Percentiles rank a stretch among this genome's conserved stretches.
Evolutionary conservation across 2,113 vertebrate species (phyloP).

Genomic region (Cranoglanis bouderius): DNA sequence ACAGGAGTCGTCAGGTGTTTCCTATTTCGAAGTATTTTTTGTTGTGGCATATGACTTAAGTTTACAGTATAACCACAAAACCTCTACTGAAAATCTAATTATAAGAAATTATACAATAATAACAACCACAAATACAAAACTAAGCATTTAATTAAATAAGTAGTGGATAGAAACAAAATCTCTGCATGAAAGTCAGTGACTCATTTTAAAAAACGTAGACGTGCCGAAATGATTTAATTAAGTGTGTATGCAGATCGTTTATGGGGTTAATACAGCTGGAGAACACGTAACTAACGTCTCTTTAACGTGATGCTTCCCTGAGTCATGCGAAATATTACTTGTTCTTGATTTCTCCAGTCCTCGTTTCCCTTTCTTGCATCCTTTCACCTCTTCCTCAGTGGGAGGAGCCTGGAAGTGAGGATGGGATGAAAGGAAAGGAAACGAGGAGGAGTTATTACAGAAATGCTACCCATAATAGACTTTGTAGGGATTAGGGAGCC

Average conservation of each 20-base stretch:
- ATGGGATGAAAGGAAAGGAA: background rate
- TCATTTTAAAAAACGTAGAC: background rate
- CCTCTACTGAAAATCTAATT: no score
- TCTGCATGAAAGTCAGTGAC: background rate
- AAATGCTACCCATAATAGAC: background rate
- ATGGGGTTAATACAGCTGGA: no score
- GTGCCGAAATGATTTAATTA: background rate
- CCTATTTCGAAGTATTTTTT: no score
- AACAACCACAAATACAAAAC: no score
- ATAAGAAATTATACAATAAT: no score
- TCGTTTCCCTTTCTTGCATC: background rate
- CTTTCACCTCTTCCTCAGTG: background rate
- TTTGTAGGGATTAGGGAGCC: background rate
- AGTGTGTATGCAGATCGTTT: background rate
- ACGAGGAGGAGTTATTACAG: background rate
- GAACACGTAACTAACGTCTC: background rate
- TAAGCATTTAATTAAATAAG: no score
- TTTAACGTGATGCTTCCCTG: background rate
- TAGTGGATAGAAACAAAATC: no score
- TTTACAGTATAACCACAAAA: no score
- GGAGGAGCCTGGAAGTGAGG: background rate
- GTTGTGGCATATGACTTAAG: no score
- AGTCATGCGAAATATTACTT: background rate
- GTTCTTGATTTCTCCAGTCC: background rate
- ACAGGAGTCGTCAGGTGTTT: no score